phyloP scores from a whole-genome alignment of 2,888 invertebrate genomes.

The Ennomos erosarius region DNA sequence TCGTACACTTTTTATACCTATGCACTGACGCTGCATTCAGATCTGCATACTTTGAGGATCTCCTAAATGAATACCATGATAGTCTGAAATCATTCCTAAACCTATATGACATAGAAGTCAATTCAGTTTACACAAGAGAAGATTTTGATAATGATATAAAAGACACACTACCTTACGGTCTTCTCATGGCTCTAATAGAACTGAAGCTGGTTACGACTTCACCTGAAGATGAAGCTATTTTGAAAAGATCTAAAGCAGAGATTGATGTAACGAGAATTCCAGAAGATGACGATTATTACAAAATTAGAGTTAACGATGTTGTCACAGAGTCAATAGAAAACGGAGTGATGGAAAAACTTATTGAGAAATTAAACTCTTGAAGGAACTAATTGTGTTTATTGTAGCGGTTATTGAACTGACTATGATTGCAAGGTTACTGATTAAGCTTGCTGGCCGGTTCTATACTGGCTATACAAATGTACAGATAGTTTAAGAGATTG shows the following conservation, averaged over 20 bases:
- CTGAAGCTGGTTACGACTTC: slow-evolving; percentile 59
- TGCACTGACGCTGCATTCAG: slow-evolving; percentile 69
- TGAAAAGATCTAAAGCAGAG: slow-evolving; percentile 47
- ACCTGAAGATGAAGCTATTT: slow-evolving; percentile 52
- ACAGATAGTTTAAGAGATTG: no score
- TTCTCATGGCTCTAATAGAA: slow-evolving; percentile 67
- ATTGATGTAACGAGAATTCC: slow-evolving; percentile 38
- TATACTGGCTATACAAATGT: no score
- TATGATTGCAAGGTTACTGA: no score
- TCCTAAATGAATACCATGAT: slow-evolving; percentile 62
- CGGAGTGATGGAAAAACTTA: slow-evolving; percentile 60
- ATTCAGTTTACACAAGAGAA: slow-evolving; percentile 55
- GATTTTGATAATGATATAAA: slow-evolving; percentile 59
- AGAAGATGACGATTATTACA: slow-evolving; percentile 50
- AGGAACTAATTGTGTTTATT: neutral
- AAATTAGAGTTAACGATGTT: slow-evolving; percentile 65
- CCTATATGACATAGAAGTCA: slow-evolving; percentile 56
- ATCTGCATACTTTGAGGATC: slow-evolving; percentile 55
- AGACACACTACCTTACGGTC: slow-evolving; percentile 60
- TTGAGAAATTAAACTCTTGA: slow-evolving; percentile 42
- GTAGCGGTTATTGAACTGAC: no score
- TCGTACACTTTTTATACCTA: slow-evolving; percentile 66
- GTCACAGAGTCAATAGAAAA: slow-evolving; percentile 61
- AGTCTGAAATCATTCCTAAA: slow-evolving; percentile 57
- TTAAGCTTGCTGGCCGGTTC: no score